Evolutionary conservation across 2,888 invertebrate species (phyloP).

Genomic region (Apamea monoglypha): DNA sequence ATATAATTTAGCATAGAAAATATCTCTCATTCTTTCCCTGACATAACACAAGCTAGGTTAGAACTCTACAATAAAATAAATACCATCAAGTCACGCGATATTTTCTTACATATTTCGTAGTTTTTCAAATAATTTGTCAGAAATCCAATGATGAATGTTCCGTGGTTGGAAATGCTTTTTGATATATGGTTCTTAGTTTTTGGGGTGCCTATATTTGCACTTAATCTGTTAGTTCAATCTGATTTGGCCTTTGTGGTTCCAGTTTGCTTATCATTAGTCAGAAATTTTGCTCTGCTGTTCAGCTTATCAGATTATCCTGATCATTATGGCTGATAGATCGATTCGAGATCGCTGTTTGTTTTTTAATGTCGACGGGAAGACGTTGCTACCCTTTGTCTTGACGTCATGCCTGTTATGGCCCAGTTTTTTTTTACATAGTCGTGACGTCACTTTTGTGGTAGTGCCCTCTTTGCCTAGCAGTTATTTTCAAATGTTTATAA

Average conservation of each 20-base stretch:
- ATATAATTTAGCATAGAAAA: conserved; percentile 31
- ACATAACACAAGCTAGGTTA: conserved; percentile 58
- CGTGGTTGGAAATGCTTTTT: conserved; percentile 17
- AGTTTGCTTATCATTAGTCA: background rate
- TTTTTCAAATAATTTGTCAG: conserved; percentile 62
- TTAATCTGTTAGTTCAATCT: conserved; percentile 35
- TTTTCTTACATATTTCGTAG: conserved; percentile 38
- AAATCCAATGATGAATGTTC: conserved; percentile 53
- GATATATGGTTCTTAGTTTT: conserved; percentile 32
- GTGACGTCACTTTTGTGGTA: too few species aligned
- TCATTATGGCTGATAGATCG: background rate
- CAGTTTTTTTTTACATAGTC: background rate
- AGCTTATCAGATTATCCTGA: background rate
- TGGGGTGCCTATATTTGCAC: conserved; percentile 21
- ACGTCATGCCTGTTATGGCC: background rate
- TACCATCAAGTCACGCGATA: conserved; percentile 65
- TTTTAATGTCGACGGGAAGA: background rate
- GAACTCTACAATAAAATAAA: conserved; percentile 57
- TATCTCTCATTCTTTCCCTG: conserved; percentile 50
- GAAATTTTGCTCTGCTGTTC: background rate
- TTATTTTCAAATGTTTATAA: too few species aligned
- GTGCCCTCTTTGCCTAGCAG: too few species aligned
- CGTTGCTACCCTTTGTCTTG: background rate
- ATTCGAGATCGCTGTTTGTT: background rate
- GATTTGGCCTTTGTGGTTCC: background rate